Evolutionary conservation across 37 sponge, comb jelly and placozoan species (phyloP).

Genomic region (Spongia lamella): DNA sequence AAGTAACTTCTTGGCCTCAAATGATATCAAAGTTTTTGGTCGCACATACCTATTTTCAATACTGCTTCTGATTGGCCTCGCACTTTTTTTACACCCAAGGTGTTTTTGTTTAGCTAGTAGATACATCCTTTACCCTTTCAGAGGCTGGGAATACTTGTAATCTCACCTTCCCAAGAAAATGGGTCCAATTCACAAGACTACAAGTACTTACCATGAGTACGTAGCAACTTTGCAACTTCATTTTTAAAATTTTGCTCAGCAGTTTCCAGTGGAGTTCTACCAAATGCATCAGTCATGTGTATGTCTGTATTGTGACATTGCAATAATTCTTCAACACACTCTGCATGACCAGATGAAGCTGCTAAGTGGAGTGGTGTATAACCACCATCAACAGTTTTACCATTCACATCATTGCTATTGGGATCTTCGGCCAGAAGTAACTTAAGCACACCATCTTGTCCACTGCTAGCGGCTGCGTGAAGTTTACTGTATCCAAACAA

Average conservation of each 20-base stretch:
- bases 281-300: constrained; percentile 66
- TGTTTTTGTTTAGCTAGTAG: too few species aligned
- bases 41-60: too few species aligned
- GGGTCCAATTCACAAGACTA: too few species aligned
- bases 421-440: constrained; percentile 14
- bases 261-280: constrained; percentile 75
- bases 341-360: constrained; percentile 64
- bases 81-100: too few species aligned
- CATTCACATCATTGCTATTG: constrained; percentile 60
- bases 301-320: constrained; percentile 62
- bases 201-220: constrained; percentile 63
- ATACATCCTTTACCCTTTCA: too few species aligned
- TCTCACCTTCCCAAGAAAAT: too few species aligned
- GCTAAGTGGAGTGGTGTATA: constrained; percentile 90
- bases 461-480: constrained; percentile 71
- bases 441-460: constrained; percentile 52
- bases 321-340: constrained; percentile 63
- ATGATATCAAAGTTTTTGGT: too few species aligned
- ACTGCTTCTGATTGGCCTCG: too few species aligned
- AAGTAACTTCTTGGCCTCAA: too few species aligned
- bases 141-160: too few species aligned
- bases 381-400: constrained; percentile 64
- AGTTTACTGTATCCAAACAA: constrained; percentile 89
- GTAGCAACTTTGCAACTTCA: constrained; percentile 40
- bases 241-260: constrained; percentile 66